Evolutionary conservation across 2,113 vertebrate genomes (phyloP).

Genomic region (Sakesphorus luctuosus): DNA sequence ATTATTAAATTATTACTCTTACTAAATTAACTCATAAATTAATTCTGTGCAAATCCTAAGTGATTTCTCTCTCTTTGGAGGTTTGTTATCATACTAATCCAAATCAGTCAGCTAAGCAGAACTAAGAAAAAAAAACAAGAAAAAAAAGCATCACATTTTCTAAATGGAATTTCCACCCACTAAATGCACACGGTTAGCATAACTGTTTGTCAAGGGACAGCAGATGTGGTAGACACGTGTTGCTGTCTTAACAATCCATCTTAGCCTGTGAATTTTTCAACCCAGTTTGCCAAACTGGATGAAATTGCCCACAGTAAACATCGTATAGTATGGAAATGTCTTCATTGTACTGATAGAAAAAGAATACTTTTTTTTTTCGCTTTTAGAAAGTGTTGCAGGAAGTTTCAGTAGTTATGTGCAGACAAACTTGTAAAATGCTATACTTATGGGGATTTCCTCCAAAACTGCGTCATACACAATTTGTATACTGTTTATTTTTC

Average conservation of each 20-base stretch:
- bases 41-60: neutral
- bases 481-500: neutral
- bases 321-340: neutral
- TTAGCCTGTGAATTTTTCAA: neutral
- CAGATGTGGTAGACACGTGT: neutral
- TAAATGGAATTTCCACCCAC: neutral
- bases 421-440: neutral
- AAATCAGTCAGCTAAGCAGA: neutral
- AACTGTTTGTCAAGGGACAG: neutral
- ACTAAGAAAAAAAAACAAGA: neutral
- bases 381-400: neutral
- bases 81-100: neutral
- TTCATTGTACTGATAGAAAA: neutral
- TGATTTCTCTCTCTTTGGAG: neutral
- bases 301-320: neutral
- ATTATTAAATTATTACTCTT: neutral
- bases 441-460: neutral
- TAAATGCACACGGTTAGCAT: neutral
- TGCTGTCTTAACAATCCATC: neutral
- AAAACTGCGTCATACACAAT: fast-evolving
- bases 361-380: too few relatives aligned
- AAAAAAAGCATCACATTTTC: neutral
- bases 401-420: neutral
- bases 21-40: neutral
- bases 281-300: neutral